Base-by-base conservation (phyloP, 2,888 invertebrate genomes). In the Boloria euphrosyne region DNA sequence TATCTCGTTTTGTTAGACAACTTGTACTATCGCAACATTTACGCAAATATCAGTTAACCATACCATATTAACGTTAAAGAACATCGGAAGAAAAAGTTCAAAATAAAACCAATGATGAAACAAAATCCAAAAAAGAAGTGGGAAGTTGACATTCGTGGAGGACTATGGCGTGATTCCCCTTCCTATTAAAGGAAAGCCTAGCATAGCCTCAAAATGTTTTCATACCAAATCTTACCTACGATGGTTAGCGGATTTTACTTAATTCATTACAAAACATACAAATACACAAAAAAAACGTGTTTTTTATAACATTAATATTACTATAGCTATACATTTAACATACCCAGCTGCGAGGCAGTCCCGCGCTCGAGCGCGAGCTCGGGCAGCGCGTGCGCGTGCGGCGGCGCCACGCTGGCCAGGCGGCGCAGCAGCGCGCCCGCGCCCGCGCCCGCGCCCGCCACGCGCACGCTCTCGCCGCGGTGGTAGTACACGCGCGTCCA, bases 401-500 rank as follows among this genome's bases (percentile, higher is more conserved):
- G 79, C 74, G 94, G 93, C 22, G 98, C 97, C 1, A 98, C 97
- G 59, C 95, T 94, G 61, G 95, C 93, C 47, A 99, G 93, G 27
- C 98, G 93, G 14, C 95, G 95, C 79, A 97, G 94, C 67, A 98
- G 95, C 83, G 96, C 97, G 74, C 73, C 96, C 94, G 96, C 96
- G 70, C 95, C 96, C 76, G 96, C 96, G 95, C 75, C 98, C 94
- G 84, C 97, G 97, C 89, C 98, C 98, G 3, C 98, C 98, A 85
- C 97, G 97, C n/a, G n/a, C 75, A 98, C 94, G 84, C 97, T 97
- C 89, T 98, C 98, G 3, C 98, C 98, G 85, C 97, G 97, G 86
- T 98, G 98, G 89, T 98, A 97, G 90, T 97, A 98, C 68, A 98
- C 89, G 68, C 97, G 93, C 68, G 97, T 86, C 96, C 96, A 89